phyloP scores from a whole-genome alignment of 2,797 vertebrate genomes.

The Tolypeutes matacus region DNA sequence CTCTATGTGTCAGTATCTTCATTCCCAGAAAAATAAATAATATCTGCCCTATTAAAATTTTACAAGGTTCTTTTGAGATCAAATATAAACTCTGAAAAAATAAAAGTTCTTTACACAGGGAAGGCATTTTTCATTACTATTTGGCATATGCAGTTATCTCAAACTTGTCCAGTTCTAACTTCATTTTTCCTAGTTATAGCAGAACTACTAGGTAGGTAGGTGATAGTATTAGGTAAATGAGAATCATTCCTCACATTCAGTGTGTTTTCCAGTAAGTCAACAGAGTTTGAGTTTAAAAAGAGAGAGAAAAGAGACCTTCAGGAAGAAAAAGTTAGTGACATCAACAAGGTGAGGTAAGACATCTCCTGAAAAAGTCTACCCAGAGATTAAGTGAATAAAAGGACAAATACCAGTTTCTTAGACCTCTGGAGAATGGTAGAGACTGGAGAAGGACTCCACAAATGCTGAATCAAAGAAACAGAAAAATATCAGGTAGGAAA shows the following conservation, averaged over 20 bases:
- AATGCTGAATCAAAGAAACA: too few relatives aligned
- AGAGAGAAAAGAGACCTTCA: neutral
- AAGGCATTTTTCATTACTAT: slow-evolving; percentile 6
- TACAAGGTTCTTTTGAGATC: neutral
- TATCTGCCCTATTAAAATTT: neutral
- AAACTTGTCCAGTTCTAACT: slow-evolving; percentile 26
- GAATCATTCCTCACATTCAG: neutral
- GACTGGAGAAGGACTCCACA: too few relatives aligned
- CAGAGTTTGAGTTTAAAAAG: neutral
- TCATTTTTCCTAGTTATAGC: neutral
- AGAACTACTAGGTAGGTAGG: neutral
- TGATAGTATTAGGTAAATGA: neutral
- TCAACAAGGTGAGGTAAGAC: too few relatives aligned
- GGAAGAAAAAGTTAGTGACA: neutral
- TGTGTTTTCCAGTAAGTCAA: slow-evolving; percentile 27
- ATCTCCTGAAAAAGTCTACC: too few relatives aligned
- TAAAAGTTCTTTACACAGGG: slow-evolving; percentile 4
- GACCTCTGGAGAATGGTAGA: too few relatives aligned
- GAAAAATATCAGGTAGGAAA: too few relatives aligned
- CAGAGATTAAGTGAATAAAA: too few relatives aligned
- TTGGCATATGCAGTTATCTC: neutral
- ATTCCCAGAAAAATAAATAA: slow-evolving; percentile 13
- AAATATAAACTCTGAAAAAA: slow-evolving; percentile 21
- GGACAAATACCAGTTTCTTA: too few relatives aligned
- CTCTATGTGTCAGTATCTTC: neutral